Percentiles rank a stretch among this genome's conserved stretches.
Evolutionary conservation across 2,888 invertebrate genomes (phyloP).

Genomic region (Hybos culiciformis): DNA sequence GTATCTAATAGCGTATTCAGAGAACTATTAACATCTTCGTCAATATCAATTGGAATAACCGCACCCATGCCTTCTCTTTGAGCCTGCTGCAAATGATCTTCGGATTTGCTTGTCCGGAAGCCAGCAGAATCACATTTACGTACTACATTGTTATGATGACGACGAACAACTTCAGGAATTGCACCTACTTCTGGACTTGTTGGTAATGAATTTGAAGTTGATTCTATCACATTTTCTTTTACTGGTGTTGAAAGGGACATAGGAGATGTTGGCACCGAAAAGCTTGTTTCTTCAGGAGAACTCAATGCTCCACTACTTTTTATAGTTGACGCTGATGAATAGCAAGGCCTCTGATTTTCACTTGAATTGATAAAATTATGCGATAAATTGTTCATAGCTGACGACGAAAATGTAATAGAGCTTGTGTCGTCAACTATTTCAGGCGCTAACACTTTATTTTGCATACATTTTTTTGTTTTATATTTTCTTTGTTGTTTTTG

Average conservation of each 20-base stretch:
- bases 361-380: background rate
- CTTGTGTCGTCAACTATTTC: conserved; percentile 16
- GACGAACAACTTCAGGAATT: conserved; percentile 27
- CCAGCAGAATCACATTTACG: conserved; percentile 45
- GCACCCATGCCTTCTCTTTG: conserved; percentile 52
- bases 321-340: conserved; percentile 35
- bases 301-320: conserved; percentile 26
- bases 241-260: conserved; percentile 36
- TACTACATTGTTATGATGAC: conserved; percentile 42
- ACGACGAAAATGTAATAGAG: conserved; percentile 19
- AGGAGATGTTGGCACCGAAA: conserved; percentile 38
- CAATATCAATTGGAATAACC: conserved; percentile 74
- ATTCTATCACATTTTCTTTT: conserved; percentile 28
- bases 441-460: conserved; percentile 13
- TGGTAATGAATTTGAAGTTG: conserved; percentile 47
- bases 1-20: conserved; percentile 81
- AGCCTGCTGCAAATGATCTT: conserved; percentile 72
- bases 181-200: conserved; percentile 46
- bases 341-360: conserved; percentile 23
- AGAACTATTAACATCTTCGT: conserved; percentile 87
- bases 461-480: conserved; percentile 5
- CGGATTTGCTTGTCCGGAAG: conserved; percentile 79
- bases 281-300: conserved; percentile 33
- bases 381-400: too few species aligned
- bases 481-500: background rate